Percentiles rank a stretch among this genome's conserved stretches.
These are phyloP conservation scores for Drosophila formosana DNA, from an alignment of 2,888 invertebrate genomes.

Conservation along the genomic window DNA sequence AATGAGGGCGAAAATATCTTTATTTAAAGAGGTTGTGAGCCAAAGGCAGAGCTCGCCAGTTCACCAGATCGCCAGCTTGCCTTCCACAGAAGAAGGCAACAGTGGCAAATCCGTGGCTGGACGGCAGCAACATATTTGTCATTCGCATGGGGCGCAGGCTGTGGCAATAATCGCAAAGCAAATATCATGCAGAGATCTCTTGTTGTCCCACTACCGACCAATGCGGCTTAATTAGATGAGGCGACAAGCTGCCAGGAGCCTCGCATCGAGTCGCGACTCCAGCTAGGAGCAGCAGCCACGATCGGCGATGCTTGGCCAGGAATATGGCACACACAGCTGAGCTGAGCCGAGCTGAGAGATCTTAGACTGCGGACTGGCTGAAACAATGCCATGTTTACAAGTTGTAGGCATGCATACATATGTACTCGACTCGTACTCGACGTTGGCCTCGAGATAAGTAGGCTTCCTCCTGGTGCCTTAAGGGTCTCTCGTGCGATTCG, in stretches of 20 bases:
- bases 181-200: slow-evolving; percentile 75
- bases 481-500: slow-evolving; percentile 28
- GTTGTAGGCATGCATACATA: slow-evolving; percentile 69
- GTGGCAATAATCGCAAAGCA: slow-evolving; percentile 66
- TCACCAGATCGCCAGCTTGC: slow-evolving; percentile 24
- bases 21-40: slow-evolving; percentile 65
- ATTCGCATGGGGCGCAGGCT: slow-evolving; percentile 71
- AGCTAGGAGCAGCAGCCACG: slow-evolving; percentile 60
- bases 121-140: slow-evolving; percentile 73
- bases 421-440: slow-evolving; percentile 28
- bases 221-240: slow-evolving; percentile 79
- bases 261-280: slow-evolving; percentile 2
- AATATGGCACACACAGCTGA: slow-evolving; percentile 49
- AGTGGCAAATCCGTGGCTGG: slow-evolving; percentile 14
- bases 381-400: slow-evolving; percentile 82
- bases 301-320: slow-evolving; percentile 59
- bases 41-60: slow-evolving; percentile 16
- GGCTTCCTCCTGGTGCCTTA: background rate
- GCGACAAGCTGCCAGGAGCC: slow-evolving; percentile 67
- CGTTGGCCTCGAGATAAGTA: slow-evolving; percentile 6
- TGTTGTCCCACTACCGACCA: slow-evolving; percentile 63
- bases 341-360: slow-evolving; percentile 5
- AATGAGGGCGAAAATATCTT: slow-evolving; percentile 82
- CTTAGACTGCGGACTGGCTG: slow-evolving; percentile 23
- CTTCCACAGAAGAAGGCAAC: slow-evolving; percentile 65